Evolutionary conservation across 2,113 vertebrate genomes (phyloP).

Genomic region (Oryzias woworae): DNA sequence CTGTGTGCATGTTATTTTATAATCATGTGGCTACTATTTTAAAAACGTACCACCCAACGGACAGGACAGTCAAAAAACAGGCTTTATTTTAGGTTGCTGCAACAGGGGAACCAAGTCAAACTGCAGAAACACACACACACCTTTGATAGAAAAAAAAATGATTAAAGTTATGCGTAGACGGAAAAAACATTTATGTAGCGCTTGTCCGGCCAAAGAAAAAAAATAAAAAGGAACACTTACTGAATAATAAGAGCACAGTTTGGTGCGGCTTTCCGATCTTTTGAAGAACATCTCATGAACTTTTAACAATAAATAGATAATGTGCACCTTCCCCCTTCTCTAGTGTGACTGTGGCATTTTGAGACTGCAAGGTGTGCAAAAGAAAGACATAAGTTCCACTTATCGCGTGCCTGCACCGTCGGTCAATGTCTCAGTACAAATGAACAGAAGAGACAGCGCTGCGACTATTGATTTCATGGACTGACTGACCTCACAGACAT

Average conservation of each 20-base stretch:
- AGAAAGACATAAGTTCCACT: constrained; percentile 11
- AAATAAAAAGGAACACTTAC: constrained; percentile 89
- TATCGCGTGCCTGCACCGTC: constrained; percentile 12
- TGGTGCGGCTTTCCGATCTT: constrained; percentile 79
- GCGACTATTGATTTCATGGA: constrained; percentile 45
- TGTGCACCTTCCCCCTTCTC: constrained; percentile 1
- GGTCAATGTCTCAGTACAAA: not conserved
- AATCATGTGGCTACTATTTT: not conserved
- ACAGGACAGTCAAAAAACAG: constrained; percentile 30
- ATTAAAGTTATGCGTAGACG: constrained; percentile 84
- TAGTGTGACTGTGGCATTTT: constrained; percentile 21
- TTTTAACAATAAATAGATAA: constrained; percentile 74
- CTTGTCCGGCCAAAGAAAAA: constrained; percentile 75
- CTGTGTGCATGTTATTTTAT: not conserved
- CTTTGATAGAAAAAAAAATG: constrained; percentile 60
- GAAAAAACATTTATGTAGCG: constrained; percentile 37
- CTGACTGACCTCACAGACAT: constrained; percentile 51
- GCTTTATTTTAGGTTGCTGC: constrained; percentile 77
- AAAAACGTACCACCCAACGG: constrained; percentile 2
- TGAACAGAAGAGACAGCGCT: constrained; percentile 28
- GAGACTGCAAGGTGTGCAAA: constrained; percentile 26
- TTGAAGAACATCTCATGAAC: constrained; percentile 50
- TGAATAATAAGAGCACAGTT: constrained; percentile 91
- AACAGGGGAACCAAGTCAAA: constrained; percentile 76
- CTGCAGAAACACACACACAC: constrained; percentile 53